These are phyloP conservation scores for Enteromius treurensis DNA, from an alignment of 2,797 vertebrate species.

Conservation along the genomic window DNA sequence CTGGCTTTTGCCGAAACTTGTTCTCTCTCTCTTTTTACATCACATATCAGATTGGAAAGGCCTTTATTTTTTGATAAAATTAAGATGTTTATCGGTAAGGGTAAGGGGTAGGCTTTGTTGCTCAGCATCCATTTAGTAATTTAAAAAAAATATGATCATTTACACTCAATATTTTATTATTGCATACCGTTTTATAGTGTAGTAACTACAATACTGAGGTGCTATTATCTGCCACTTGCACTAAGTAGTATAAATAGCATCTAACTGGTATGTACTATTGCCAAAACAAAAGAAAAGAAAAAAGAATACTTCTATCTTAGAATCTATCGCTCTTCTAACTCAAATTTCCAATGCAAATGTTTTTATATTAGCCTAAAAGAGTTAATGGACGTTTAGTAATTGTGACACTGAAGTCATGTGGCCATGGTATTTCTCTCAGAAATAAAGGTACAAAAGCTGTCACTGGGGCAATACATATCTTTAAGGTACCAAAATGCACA, in stretches of 20 bases:
- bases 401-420: neutral
- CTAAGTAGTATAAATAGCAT: neutral
- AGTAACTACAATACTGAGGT: neutral
- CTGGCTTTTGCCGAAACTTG: neutral
- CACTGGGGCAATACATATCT: too few species aligned
- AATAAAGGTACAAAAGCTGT: too few species aligned
- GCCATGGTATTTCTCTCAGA: neutral
- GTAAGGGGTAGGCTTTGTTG: neutral
- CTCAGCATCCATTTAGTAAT: neutral
- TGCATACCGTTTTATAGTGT: neutral
- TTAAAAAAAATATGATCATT: neutral
- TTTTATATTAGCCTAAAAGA: neutral
- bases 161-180: neutral
- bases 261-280: neutral
- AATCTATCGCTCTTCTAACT: neutral
- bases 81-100: neutral
- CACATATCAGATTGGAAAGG: neutral
- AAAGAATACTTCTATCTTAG: neutral
- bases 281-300: too few species aligned
- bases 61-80: neutral
- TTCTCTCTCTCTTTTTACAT: neutral
- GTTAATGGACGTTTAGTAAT: neutral
- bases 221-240: neutral
- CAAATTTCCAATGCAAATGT: neutral
- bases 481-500: too few species aligned